Evolutionary conservation across 2,113 vertebrate species (phyloP).

Genomic region (human (Homo sapiens)): DNA sequence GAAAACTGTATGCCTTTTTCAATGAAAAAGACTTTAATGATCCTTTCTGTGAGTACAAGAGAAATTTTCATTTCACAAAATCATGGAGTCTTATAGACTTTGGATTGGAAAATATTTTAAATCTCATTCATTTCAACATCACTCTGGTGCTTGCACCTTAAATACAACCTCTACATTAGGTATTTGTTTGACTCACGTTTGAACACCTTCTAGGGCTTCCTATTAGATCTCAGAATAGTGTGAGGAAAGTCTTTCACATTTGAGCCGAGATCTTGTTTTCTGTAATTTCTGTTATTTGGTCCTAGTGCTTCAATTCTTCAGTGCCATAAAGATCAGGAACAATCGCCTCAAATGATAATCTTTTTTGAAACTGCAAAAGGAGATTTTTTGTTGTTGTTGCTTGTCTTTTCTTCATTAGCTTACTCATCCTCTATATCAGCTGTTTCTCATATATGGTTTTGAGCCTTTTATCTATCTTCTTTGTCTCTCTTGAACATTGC

Average conservation of each 20-base stretch:
- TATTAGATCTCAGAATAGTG: background rate
- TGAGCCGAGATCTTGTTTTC: background rate
- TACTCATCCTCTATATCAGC: background rate
- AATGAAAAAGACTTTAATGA: background rate
- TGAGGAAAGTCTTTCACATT: background rate
- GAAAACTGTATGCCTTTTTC: background rate
- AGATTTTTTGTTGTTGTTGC: background rate
- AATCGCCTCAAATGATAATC: background rate
- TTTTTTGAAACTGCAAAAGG: background rate
- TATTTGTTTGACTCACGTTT: background rate
- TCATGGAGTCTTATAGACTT: background rate
- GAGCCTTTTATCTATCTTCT: background rate
- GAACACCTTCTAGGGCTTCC: background rate
- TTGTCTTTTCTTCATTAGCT: background rate
- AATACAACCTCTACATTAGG: background rate
- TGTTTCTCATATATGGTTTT: background rate
- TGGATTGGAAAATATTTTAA: background rate
- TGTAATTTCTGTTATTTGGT: background rate
- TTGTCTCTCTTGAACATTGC: background rate
- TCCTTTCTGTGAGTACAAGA: background rate
- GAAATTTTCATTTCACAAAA: background rate
- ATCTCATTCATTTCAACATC: background rate
- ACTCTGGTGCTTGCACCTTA: background rate
- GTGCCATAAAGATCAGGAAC: background rate
- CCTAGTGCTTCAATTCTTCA: background rate